Evolutionary conservation across 2,888 invertebrate species (phyloP), one percentile per base, ranked within the genome.

Genomic region (Polymixis flavicincta): DNA sequence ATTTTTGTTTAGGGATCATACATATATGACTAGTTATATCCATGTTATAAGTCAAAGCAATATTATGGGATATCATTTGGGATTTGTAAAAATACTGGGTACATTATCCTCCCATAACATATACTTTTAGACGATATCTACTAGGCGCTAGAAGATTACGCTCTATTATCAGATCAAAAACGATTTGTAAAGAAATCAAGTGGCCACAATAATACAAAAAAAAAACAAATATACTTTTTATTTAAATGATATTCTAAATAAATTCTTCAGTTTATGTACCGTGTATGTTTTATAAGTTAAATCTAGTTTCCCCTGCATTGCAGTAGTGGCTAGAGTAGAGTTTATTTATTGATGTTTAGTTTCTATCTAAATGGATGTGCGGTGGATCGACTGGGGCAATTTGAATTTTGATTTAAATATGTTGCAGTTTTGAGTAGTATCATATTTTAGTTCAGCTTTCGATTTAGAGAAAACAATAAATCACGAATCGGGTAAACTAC

Each of bases 301-400:
- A 83, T 69, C 68, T 55, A 79, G 42, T 28, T 69, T 70, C 50
- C n/a, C 48, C 82, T 83, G 82, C 84, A 82, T 57, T 83, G 82
- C 82, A 54, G 82, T 71, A 25, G 52, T 59, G n/a, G 9, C 32
- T 50, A 25, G 14, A 57, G 55, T 25, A 45, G 60, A 69, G 50
- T 74, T 74, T 75, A 71, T 63, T 59, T 83, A 66, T 63, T 59
- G 64, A 71, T 14, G 59, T 67, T 73, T 73, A 50, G 17, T 54
- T 32, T n/a, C 4, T n/a, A 66, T 13, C 1, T 57, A 61, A 67
- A 60, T 61, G 55, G 14, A 42, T 25, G 69, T 3, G 37, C 50
- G 22, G n/a, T 55, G 37, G 13, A 52, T 68, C n/a, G 42, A 54
- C 48, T 25, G 17, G 17, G 37, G 32, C n/a, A 7, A 54, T 61